Evolutionary conservation across 1,140 invertebrate genomes (phyloP).

Genomic region (Harlomillsia oculata): DNA sequence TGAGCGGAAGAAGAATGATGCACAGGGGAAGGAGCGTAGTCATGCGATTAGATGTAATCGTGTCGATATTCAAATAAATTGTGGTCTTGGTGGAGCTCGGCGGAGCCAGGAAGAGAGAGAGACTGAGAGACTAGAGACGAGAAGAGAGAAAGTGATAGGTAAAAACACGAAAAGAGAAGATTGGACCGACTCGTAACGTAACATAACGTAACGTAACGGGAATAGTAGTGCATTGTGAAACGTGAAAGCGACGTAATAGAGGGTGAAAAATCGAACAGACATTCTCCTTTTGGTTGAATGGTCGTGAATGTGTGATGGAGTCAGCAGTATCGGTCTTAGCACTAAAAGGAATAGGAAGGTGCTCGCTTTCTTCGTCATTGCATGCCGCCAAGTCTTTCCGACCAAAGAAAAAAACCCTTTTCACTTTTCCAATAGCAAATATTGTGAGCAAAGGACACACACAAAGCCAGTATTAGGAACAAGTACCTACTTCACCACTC

Average conservation of each 20-base stretch:
- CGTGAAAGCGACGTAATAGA: conserved; percentile 12
- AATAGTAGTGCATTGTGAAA: too few species aligned
- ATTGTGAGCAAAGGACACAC: too few species aligned
- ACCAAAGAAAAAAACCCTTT: not conserved
- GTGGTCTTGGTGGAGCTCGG: not conserved
- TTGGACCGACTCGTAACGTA: too few species aligned
- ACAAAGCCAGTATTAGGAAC: too few species aligned
- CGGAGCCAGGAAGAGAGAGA: not conserved
- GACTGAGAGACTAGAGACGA: not conserved
- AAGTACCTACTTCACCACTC: too few species aligned
- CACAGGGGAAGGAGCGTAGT: not conserved
- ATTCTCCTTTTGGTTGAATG: conserved; percentile 14
- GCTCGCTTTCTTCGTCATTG: too few species aligned
- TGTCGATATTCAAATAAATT: conserved; percentile 12
- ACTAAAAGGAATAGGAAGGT: too few species aligned
- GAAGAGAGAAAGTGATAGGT: conserved; percentile 4
- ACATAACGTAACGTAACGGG: too few species aligned
- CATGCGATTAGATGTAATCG: conserved; percentile 18
- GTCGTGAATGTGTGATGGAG: conserved; percentile 1
- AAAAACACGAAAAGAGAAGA: too few species aligned
- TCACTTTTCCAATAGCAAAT: not conserved
- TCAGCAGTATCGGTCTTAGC: too few species aligned
- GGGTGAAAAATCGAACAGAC: conserved; percentile 22
- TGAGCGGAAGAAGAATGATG: not conserved
- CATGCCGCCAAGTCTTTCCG: not conserved